Conservation (phyloP, 1,140 invertebrate genomes). For the Cydia strobilella region DNA sequence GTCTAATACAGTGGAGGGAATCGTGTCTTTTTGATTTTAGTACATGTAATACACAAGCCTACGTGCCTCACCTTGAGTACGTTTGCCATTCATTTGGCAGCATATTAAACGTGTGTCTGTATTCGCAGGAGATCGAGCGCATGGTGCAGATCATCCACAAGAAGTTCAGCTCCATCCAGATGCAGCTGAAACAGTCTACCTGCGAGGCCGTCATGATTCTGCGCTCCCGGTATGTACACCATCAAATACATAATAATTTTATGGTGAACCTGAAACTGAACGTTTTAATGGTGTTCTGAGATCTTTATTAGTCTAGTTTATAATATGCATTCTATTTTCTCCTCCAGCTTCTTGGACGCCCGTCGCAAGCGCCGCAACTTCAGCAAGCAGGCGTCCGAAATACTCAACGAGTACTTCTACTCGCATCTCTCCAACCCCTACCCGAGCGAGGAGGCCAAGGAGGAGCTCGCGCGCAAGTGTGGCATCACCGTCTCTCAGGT, state of each 20-base stretch:
- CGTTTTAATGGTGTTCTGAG: too few species aligned
- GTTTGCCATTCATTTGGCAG: background rate
- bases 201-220: slow-evolving; percentile 99
- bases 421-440: slow-evolving; percentile 99
- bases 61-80: too few species aligned
- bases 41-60: too few species aligned
- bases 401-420: slow-evolving; percentile 99
- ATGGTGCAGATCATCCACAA: slow-evolving; percentile 99
- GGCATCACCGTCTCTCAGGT: slow-evolving; percentile 94
- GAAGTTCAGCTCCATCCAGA: slow-evolving; percentile 99
- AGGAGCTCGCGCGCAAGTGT: slow-evolving; percentile 99
- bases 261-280: too few species aligned
- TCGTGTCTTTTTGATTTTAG: too few species aligned
- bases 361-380: slow-evolving; percentile 99
- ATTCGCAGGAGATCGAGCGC: slow-evolving; percentile 95
- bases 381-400: slow-evolving; percentile 99
- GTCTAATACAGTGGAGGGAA: too few species aligned
- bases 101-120: background rate
- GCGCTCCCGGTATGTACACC: slow-evolving; percentile 82
- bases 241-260: slow-evolving; percentile 42
- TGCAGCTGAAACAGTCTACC: slow-evolving; percentile 99
- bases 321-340: slow-evolving; percentile 34
- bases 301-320: too few species aligned
- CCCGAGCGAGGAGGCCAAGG: slow-evolving; percentile 99
- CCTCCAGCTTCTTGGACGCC: slow-evolving; percentile 95